Percentiles rank a stretch among this genome's conserved stretches.
Conservation (phyloP, 1,140 invertebrate genomes). For the Drosophila sturtevanti region DNA sequence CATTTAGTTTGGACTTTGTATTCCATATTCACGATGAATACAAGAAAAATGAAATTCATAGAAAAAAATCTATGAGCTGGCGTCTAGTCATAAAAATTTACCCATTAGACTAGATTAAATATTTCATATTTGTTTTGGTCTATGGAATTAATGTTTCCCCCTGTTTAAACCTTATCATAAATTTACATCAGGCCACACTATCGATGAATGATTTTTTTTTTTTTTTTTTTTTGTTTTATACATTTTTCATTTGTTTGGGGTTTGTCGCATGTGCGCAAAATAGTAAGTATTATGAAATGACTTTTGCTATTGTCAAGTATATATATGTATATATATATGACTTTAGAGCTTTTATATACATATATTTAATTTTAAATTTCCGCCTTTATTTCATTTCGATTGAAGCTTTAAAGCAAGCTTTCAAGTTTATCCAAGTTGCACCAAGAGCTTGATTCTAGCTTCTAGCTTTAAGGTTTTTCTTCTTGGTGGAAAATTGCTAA, state of each 20-base stretch:
- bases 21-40: slow-evolving; percentile 1
- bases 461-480: background rate
- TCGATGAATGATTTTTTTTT: background rate
- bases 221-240: too few species aligned
- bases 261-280: background rate
- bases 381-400: background rate
- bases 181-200: background rate
- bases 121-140: slow-evolving; percentile 1
- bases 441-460: background rate
- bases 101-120: background rate
- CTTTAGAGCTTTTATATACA: too few species aligned
- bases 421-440: background rate
- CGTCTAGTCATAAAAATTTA: slow-evolving; percentile 4
- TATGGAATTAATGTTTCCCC: background rate
- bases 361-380: background rate
- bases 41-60: too few species aligned
- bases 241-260: background rate
- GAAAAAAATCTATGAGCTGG: background rate
- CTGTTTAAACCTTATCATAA: background rate
- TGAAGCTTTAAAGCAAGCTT: background rate
- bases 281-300: background rate
- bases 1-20: slow-evolving; percentile 47
- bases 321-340: too few species aligned
- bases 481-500: too few species aligned
- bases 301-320: background rate